Conservation (phyloP, 2,888 invertebrate species). For the Apamea anceps region DNA sequence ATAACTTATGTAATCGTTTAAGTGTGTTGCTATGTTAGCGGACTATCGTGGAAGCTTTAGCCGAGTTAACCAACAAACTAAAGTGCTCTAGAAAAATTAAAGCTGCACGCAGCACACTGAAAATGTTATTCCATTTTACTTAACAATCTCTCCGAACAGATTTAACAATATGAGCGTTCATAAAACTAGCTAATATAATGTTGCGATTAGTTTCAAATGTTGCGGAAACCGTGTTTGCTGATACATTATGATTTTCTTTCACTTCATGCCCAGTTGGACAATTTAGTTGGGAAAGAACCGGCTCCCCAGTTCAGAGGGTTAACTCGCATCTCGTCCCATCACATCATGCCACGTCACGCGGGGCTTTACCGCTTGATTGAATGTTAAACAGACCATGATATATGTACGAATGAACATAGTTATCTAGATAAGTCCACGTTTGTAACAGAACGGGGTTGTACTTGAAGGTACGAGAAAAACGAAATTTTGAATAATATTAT, state of each 20-base stretch:
- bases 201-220: constrained; percentile 34
- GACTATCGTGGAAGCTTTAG: constrained; percentile 32
- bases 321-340: constrained; percentile 53
- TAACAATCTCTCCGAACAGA: constrained; percentile 11
- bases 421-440: constrained; percentile 34
- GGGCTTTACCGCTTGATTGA: constrained; percentile 64
- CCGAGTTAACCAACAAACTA: constrained; percentile 49
- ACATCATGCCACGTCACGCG: constrained; percentile 64
- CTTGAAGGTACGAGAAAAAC: not conserved
- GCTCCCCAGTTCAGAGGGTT: constrained; percentile 36
- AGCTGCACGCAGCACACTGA: constrained; percentile 8
- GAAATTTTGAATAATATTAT: not conserved
- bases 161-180: constrained; percentile 16
- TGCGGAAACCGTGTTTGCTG: constrained; percentile 30
- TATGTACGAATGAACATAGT: constrained; percentile 42
- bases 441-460: not conserved
- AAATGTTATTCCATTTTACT: constrained; percentile 22
- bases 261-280: constrained; percentile 52
- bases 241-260: constrained; percentile 51
- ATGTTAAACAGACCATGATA: constrained; percentile 59
- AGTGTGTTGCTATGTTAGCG: constrained; percentile 47
- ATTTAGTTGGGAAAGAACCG: constrained; percentile 35
- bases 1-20: constrained; percentile 46
- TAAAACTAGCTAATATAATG: constrained; percentile 8
- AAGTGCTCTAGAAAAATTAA: constrained; percentile 53